Percentiles rank a stretch among this genome's conserved stretches.
phyloP scores from a whole-genome alignment of 2,797 vertebrate genomes.

The Danio kyathit region DNA sequence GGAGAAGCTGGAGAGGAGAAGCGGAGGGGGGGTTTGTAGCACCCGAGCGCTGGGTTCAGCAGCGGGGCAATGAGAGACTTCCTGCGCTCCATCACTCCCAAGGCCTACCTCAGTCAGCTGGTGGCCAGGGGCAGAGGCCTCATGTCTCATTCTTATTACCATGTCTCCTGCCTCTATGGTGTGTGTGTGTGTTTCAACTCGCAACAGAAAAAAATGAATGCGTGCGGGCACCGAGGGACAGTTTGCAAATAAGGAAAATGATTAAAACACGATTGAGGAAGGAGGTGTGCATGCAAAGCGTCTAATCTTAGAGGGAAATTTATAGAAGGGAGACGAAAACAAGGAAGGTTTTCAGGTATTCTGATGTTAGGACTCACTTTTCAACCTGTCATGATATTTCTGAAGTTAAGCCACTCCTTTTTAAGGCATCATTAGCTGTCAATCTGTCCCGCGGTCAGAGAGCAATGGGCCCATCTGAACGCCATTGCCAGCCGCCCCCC shows the following conservation, averaged over 20 bases:
- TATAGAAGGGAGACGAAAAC: slow-evolving; percentile 1
- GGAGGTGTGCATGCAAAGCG: slow-evolving; percentile 15
- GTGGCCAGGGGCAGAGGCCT: slow-evolving; percentile 81
- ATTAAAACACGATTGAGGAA: slow-evolving; percentile 51
- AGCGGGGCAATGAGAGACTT: slow-evolving; percentile 86
- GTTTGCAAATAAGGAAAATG: slow-evolving; percentile 51
- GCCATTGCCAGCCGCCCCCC: slow-evolving; percentile 82
- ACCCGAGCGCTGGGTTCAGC: slow-evolving; percentile 82
- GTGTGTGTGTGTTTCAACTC: slow-evolving; percentile 70
- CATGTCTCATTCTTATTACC: slow-evolving; percentile 86
- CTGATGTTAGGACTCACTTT: slow-evolving; percentile 36
- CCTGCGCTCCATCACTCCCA: slow-evolving; percentile 86
- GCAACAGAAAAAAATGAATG: slow-evolving; percentile 38
- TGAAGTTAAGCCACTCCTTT: slow-evolving; percentile 59
- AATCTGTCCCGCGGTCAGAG: slow-evolving; percentile 76
- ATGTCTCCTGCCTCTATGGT: slow-evolving; percentile 73
- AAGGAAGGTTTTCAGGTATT: slow-evolving; percentile 26
- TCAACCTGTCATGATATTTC: slow-evolving; percentile 66
- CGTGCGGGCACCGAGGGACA: slow-evolving; percentile 39
- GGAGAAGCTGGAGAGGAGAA: slow-evolving; percentile 55
- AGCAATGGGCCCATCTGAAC: slow-evolving; percentile 81
- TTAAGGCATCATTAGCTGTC: slow-evolving; percentile 76
- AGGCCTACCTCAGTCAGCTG: slow-evolving; percentile 86
- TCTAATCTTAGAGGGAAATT: background rate
- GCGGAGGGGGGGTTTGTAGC: slow-evolving; percentile 68